Evolutionary conservation across 2,797 vertebrate species (phyloP).

Genomic region (Ctenopoma kingsleyae): DNA sequence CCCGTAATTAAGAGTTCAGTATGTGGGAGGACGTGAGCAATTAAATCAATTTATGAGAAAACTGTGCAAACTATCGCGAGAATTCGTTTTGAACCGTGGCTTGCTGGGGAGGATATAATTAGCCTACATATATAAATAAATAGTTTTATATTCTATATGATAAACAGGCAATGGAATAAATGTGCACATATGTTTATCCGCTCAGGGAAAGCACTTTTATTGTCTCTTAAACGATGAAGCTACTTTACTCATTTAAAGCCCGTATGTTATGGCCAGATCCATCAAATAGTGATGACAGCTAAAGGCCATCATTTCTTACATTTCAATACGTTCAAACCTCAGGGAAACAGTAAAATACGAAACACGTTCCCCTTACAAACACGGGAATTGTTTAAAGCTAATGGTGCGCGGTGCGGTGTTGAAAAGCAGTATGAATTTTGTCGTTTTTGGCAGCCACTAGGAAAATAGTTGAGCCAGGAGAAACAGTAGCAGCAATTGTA

Average conservation of each 20-base stretch:
- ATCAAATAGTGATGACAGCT: slow-evolving; percentile 41
- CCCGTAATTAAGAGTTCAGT: not conserved
- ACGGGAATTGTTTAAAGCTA: slow-evolving; percentile 39
- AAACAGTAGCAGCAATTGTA: slow-evolving; percentile 41
- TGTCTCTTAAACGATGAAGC: slow-evolving; percentile 39
- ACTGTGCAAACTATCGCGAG: slow-evolving; percentile 5
- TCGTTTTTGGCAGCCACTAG: slow-evolving; percentile 29
- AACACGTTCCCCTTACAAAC: slow-evolving; percentile 44
- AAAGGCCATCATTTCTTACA: slow-evolving; percentile 31
- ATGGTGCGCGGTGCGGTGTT: slow-evolving; percentile 24
- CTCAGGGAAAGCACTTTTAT: slow-evolving; percentile 28
- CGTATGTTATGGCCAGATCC: slow-evolving; percentile 22
- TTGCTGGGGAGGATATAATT: no score
- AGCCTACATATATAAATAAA: not conserved
- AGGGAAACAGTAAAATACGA: slow-evolving; percentile 34
- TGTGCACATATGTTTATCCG: slow-evolving; percentile 34
- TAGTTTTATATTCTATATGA: not conserved
- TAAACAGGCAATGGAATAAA: slow-evolving; percentile 1
- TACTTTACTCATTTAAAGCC: slow-evolving; percentile 16
- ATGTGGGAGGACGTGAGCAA: not conserved
- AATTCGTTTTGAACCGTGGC: not conserved
- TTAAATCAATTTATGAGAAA: not conserved
- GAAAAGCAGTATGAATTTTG: slow-evolving; percentile 42
- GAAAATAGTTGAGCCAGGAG: slow-evolving; percentile 40
- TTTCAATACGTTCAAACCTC: slow-evolving; percentile 21